Percentiles rank a stretch among this genome's conserved stretches.
Evolutionary conservation across 2,888 invertebrate genomes (phyloP).

Genomic region (Eulithis prunata): DNA sequence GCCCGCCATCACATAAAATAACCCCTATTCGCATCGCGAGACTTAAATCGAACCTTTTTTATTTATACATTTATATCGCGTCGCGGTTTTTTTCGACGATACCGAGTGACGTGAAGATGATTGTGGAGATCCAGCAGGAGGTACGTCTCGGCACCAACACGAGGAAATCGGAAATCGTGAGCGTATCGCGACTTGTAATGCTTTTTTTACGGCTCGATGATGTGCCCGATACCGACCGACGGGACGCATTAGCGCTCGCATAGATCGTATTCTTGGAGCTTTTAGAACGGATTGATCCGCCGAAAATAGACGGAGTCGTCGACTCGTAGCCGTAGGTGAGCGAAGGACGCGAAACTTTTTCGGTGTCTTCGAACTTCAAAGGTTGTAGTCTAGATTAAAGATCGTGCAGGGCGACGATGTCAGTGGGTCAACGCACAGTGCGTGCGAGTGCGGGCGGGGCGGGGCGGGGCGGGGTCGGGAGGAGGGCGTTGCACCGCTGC

Average conservation of each 20-base stretch:
- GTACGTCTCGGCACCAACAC: constrained; percentile 54
- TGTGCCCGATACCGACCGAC: constrained; percentile 47
- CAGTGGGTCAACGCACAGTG: constrained; percentile 83
- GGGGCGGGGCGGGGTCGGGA: constrained; percentile 44
- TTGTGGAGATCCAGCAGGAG: constrained; percentile 81
- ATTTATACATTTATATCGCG: constrained; percentile 46
- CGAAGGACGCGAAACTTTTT: constrained; percentile 38
- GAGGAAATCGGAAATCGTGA: constrained; percentile 40
- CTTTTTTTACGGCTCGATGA: constrained; percentile 49
- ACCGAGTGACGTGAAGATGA: constrained; percentile 55
- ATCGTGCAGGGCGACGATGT: constrained; percentile 79
- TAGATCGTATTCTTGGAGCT: constrained; percentile 25
- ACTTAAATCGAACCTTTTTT: constrained; percentile 42
- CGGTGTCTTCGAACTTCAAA: constrained; percentile 50
- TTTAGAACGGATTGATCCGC: constrained; percentile 17
- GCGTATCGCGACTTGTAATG: constrained; percentile 48
- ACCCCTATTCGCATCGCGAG: constrained; percentile 46
- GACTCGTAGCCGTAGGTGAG: constrained; percentile 26
- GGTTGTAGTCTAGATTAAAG: constrained; percentile 74
- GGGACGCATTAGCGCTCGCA: constrained; percentile 41
- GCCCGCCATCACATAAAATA: constrained; percentile 41
- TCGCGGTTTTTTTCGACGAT: constrained; percentile 21
- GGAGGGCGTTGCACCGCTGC: constrained; percentile 77
- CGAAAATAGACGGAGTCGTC: constrained; percentile 23
- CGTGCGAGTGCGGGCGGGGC: constrained; percentile 53